phyloP scores from a whole-genome alignment of 2,113 vertebrate species.

The Jaculus jaculus region DNA sequence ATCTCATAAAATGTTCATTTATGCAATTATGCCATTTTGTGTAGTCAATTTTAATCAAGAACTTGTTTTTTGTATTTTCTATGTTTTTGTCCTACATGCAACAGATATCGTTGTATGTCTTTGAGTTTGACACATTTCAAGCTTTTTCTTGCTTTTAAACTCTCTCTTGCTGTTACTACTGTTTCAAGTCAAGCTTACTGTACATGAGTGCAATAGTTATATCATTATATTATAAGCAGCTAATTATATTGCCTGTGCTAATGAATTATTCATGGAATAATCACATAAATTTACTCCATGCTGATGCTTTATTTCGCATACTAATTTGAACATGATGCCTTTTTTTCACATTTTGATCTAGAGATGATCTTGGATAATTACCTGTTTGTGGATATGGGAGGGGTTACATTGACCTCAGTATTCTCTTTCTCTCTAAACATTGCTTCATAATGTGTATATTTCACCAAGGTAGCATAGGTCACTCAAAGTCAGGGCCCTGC shows the following conservation, averaged over 20 bases:
- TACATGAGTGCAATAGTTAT: conserved; percentile 72
- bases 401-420: conserved; percentile 72
- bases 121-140: conserved; percentile 60
- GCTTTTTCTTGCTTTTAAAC: conserved; percentile 75
- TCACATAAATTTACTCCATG: conserved; percentile 80
- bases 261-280: conserved; percentile 85
- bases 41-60: conserved; percentile 65
- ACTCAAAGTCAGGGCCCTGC: conserved; percentile 41
- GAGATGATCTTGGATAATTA: conserved; percentile 79
- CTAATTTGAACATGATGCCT: conserved; percentile 80
- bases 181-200: conserved; percentile 70
- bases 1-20: background rate
- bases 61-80: conserved; percentile 55
- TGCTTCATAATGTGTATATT: conserved; percentile 57
- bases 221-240: conserved; percentile 72
- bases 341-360: conserved; percentile 83
- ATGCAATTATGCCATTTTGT: conserved; percentile 20
- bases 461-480: conserved; percentile 51
- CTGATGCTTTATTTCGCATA: conserved; percentile 83
- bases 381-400: conserved; percentile 59
- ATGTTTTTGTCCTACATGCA: conserved; percentile 65
- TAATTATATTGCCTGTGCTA: conserved; percentile 83
- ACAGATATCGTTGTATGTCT: conserved; percentile 59
- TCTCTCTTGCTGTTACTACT: conserved; percentile 69
- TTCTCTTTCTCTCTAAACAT: conserved; percentile 58